These are phyloP conservation scores for Hormaphis cornu DNA, from an alignment of 1,140 invertebrate species.

Conservation along the genomic window DNA sequence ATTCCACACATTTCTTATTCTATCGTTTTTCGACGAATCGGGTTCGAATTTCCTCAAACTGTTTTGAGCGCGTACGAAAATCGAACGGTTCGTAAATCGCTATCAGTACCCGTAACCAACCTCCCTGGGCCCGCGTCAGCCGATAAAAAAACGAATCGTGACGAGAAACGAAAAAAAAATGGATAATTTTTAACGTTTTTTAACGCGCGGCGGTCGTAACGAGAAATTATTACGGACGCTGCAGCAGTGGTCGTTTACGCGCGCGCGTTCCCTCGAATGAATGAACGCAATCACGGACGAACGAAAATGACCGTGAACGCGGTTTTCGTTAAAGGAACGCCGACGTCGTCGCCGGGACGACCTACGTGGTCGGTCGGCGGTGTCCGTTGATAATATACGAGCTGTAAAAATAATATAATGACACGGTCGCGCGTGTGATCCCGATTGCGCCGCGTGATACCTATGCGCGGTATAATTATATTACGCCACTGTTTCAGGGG, in stretches of 20 bases:
- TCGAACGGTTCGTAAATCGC: too few relatives aligned
- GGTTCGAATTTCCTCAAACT: too few relatives aligned
- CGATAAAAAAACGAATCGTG: too few relatives aligned
- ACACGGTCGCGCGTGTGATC: not conserved
- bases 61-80: too few relatives aligned
- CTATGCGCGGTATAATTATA: too few relatives aligned
- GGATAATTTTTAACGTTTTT: not conserved
- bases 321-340: not conserved
- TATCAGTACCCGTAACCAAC: too few relatives aligned
- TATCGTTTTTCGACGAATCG: too few relatives aligned
- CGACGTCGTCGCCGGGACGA: too few relatives aligned
- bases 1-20: too few relatives aligned
- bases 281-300: conserved; percentile 19
- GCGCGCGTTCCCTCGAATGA: not conserved
- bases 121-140: too few relatives aligned
- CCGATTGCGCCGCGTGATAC: too few relatives aligned
- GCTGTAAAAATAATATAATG: not conserved
- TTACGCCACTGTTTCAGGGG: too few relatives aligned
- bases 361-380: conserved; percentile 25
- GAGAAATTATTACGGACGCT: not conserved
- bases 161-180: not conserved
- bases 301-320: conserved; percentile 18
- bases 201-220: conserved; percentile 2
- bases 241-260: not conserved
- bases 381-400: not conserved